Evolutionary conservation across 2,888 invertebrate genomes (phyloP).

Genomic region (Omphaloscelis lunosa): DNA sequence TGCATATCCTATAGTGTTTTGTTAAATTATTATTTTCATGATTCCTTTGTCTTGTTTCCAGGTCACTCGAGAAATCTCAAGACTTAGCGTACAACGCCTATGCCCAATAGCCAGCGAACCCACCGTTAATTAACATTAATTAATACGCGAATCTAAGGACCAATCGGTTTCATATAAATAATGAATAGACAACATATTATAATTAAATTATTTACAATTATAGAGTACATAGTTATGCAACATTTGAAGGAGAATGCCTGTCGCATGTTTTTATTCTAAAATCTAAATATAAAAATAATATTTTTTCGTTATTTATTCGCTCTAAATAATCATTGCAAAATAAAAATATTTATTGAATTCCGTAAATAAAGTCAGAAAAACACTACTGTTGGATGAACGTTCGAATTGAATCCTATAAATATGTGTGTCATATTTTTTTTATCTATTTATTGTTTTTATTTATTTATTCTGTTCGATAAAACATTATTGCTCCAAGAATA

Average conservation of each 20-base stretch:
- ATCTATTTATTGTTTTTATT: conserved; percentile 43
- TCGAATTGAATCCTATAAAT: conserved; percentile 40
- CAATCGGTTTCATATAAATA: conserved; percentile 64
- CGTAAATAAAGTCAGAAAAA: conserved; percentile 41
- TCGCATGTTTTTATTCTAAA: conserved; percentile 27
- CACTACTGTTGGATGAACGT: conserved; percentile 31
- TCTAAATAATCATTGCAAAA: conserved; percentile 25
- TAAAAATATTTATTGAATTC: conserved; percentile 25
- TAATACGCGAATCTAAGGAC: conserved; percentile 67
- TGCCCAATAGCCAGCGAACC: conserved; percentile 81
- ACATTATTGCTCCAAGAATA: conserved; percentile 16
- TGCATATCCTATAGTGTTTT: not conserved
- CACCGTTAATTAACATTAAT: conserved; percentile 72
- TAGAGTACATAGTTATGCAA: conserved; percentile 63
- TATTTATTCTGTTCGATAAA: conserved; percentile 43
- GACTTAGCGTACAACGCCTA: conserved; percentile 92
- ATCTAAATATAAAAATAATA: conserved; percentile 18
- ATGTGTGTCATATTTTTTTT: conserved; percentile 71
- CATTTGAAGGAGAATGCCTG: conserved; percentile 53
- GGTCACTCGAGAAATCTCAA: conserved; percentile 88
- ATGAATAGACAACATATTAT: conserved; percentile 62
- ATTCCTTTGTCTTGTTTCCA: conserved; percentile 75
- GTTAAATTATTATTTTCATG: conserved; percentile 3
- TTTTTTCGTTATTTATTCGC: conserved; percentile 33
- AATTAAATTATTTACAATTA: conserved; percentile 65